Percentiles rank a stretch among this genome's conserved stretches.
These are phyloP conservation scores for Rhynchomys soricoides DNA, from an alignment of 2,113 vertebrate species.

Conservation along the genomic window DNA sequence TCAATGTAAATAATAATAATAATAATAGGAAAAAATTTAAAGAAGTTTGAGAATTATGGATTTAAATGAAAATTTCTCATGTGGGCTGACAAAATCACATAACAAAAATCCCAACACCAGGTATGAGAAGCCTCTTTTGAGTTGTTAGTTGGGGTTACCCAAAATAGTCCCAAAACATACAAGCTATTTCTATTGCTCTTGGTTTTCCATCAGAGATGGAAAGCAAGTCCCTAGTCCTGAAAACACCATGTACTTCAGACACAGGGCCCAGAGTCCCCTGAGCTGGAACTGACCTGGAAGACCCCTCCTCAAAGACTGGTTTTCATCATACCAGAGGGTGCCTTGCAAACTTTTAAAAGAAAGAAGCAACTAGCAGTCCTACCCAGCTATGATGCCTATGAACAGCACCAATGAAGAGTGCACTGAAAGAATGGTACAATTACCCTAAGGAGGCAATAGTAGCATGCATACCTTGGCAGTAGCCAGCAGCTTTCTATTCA, in stretches of 20 bases:
- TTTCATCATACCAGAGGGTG: not conserved
- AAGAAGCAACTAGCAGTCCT: not conserved
- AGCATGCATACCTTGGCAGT: not conserved
- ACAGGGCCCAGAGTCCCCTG: not conserved
- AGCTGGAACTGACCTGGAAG: not conserved
- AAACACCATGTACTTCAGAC: not conserved
- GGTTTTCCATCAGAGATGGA: not conserved
- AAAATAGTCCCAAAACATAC: not conserved
- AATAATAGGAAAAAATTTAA: not conserved
- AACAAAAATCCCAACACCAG: not conserved
- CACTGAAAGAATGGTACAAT: not conserved
- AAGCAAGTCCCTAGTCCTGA: not conserved
- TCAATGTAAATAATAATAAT: not conserved
- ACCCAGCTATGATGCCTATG: not conserved
- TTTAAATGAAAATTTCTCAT: not conserved
- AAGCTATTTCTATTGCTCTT: not conserved
- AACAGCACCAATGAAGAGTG: not conserved
- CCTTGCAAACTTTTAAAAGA: not conserved
- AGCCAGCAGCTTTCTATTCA: not conserved
- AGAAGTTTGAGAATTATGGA: not conserved
- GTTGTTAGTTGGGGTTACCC: not conserved
- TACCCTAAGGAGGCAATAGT: not conserved
- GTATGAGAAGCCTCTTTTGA: too few relatives aligned
- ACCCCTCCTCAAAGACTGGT: not conserved
- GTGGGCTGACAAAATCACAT: not conserved